Percentiles rank a stretch among this genome's conserved stretches.
These are phyloP conservation scores for Hiodon alosoides DNA, from an alignment of 2,113 vertebrate genomes.

Conservation along the genomic window DNA sequence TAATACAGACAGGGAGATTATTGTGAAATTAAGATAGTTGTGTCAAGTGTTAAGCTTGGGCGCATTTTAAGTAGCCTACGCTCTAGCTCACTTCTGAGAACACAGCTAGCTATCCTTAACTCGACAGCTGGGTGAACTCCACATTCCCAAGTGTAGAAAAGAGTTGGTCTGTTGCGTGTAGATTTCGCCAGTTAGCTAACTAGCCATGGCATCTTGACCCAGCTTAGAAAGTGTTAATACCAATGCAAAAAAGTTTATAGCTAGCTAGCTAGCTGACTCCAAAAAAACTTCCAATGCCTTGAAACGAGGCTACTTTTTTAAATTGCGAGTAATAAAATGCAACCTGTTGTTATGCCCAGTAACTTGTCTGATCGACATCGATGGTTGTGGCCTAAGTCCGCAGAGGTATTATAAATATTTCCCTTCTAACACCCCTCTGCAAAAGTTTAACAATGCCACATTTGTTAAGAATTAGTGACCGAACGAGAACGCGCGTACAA, in stretches of 20 bases:
- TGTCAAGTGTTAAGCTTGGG: slow-evolving; percentile 23
- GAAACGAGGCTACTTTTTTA: slow-evolving; percentile 43
- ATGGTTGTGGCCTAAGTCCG: slow-evolving; percentile 13
- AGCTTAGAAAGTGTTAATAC: too few species aligned
- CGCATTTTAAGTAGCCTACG: slow-evolving; percentile 28
- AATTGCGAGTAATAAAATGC: slow-evolving; percentile 37
- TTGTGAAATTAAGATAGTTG: slow-evolving; percentile 27
- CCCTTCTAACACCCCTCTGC: neutral
- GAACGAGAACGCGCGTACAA: neutral
- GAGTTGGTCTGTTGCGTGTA: too few species aligned
- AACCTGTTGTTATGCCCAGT: slow-evolving; percentile 61
- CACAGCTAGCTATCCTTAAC: slow-evolving; percentile 32
- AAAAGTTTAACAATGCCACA: neutral
- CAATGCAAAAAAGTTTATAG: neutral
- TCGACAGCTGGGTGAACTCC: too few species aligned
- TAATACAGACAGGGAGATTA: slow-evolving; percentile 42
- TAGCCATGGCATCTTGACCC: too few species aligned
- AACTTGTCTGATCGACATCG: slow-evolving; percentile 43
- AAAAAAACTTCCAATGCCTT: slow-evolving; percentile 25
- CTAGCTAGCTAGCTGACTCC: slow-evolving; percentile 37
- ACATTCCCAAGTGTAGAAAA: slow-evolving; percentile 30
- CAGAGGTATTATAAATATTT: neutral
- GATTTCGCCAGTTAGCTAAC: too few species aligned
- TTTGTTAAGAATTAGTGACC: neutral
- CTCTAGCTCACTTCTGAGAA: slow-evolving; percentile 27